phyloP scores from a whole-genome alignment of 2,113 vertebrate species.

The cat (Felis catus) region DNA sequence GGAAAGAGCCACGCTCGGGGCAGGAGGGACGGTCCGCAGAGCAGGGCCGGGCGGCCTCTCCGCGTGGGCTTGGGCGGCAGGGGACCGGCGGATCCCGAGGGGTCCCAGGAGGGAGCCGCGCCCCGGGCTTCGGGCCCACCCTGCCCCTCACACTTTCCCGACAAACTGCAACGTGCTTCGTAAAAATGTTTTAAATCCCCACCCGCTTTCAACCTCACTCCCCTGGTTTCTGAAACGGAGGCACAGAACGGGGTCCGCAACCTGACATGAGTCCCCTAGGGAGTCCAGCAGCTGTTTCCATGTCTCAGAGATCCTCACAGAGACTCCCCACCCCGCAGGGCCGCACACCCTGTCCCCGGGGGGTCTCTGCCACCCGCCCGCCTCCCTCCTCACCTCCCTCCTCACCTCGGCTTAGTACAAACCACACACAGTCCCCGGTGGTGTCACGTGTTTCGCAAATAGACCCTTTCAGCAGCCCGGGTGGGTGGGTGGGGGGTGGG shows the following conservation, averaged over 20 bases:
- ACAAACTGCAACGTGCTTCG: background rate
- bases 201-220: rapidly evolving
- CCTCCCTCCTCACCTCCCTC: rapidly evolving
- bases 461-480: background rate
- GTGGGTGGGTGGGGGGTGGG: rapidly evolving
- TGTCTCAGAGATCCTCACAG: background rate
- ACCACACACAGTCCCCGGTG: rapidly evolving
- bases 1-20: background rate
- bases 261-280: rapidly evolving
- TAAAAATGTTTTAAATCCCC: background rate
- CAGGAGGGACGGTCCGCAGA: background rate
- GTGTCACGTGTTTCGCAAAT: rapidly evolving
- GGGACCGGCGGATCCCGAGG: background rate
- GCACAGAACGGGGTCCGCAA: background rate
- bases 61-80: background rate
- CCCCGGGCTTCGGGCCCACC: rapidly evolving
- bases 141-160: background rate
- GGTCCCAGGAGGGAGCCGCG: background rate
- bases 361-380: too few species aligned
- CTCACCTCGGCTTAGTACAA: rapidly evolving
- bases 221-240: rapidly evolving
- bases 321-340: too few species aligned
- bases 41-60: background rate
- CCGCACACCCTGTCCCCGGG: background rate
- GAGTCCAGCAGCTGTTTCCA: background rate